Conservation (phyloP, 2,797 vertebrate genomes). For the Chloroceryle inda region DNA sequence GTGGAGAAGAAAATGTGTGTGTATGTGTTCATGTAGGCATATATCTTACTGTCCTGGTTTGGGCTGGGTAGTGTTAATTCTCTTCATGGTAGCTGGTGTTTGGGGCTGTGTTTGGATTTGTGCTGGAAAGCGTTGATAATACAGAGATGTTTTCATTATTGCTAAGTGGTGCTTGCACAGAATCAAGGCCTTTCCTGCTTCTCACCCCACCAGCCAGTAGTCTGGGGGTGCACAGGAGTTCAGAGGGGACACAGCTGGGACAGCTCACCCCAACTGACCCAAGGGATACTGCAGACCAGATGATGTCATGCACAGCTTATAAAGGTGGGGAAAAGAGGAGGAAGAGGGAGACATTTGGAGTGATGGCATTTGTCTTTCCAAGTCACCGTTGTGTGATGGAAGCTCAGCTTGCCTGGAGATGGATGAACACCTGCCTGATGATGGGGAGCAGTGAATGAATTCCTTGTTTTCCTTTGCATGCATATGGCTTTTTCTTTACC, state of each 20-base stretch:
- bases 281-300: neutral
- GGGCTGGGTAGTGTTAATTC: neutral
- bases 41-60: neutral
- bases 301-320: too few species aligned
- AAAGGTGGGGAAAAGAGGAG: neutral
- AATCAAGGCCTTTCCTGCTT: neutral
- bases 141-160: neutral
- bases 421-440: neutral
- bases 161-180: neutral
- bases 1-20: neutral
- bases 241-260: neutral
- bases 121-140: neutral
- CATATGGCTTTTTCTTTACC: neutral
- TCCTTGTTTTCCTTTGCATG: neutral
- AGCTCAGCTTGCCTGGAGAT: neutral
- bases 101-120: neutral
- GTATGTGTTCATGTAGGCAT: neutral
- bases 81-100: neutral
- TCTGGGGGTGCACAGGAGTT: neutral
- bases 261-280: neutral
- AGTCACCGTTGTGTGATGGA: accelerated
- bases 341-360: neutral
- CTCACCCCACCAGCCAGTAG: neutral
- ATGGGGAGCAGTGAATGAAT: neutral
- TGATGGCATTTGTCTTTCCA: neutral